A percentile compares a stretch with the other conserved stretches of the same genome.
phyloP scores from a whole-genome alignment of 2,113 vertebrate species.

The Patagioenas fasciata region DNA sequence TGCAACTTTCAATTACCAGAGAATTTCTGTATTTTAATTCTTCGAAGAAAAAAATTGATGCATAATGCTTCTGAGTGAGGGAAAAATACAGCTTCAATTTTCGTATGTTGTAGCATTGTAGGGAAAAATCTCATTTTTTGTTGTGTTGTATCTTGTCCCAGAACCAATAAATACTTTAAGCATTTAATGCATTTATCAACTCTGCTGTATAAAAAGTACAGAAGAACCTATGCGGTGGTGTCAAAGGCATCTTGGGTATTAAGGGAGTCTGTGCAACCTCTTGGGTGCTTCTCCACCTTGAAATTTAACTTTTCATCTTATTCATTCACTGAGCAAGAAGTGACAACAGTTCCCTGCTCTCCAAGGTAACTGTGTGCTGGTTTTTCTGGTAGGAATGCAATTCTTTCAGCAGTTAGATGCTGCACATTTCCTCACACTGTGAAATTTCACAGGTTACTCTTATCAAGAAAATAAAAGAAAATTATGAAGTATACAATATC shows the following conservation, averaged over 20 bases:
- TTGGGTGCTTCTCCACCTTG: conserved; percentile 23
- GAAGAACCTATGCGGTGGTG: neutral
- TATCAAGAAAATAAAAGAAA: neutral
- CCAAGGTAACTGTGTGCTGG: neutral
- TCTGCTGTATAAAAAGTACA: neutral
- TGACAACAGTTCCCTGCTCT: neutral
- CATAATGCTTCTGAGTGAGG: neutral
- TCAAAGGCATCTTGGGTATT: conserved; percentile 17
- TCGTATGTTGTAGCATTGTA: neutral
- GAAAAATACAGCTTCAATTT: conserved; percentile 28
- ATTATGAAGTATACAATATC: neutral
- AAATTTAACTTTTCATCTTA: conserved; percentile 61
- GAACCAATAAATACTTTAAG: conserved; percentile 67
- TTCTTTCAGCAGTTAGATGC: neutral
- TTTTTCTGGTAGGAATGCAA: neutral
- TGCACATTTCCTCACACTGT: neutral
- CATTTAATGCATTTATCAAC: conserved; percentile 63
- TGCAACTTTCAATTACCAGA: neutral
- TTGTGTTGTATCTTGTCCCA: neutral
- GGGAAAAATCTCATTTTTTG: conserved; percentile 35
- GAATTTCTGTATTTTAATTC: conserved; percentile 32
- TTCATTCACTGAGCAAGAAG: neutral
- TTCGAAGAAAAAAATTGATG: conserved; percentile 37
- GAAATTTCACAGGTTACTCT: neutral
- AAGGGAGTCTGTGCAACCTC: conserved; percentile 2